phyloP scores from a whole-genome alignment of 2,888 invertebrate genomes.

The Drosophila birchii region DNA sequence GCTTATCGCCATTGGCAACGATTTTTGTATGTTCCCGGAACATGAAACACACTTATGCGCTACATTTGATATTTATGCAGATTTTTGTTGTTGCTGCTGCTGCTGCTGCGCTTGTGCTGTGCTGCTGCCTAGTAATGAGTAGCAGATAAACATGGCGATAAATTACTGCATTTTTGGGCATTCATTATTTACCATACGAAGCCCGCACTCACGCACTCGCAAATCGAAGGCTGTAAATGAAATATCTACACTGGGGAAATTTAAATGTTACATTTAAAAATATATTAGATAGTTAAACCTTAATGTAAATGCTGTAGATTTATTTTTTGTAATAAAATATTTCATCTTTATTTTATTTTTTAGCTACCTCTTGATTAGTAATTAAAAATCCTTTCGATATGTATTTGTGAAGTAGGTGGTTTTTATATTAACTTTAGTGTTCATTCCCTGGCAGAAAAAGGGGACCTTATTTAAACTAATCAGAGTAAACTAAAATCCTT shows the following conservation, averaged over 20 bases:
- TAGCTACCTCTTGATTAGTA: no score
- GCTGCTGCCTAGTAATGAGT: slow-evolving; percentile 47
- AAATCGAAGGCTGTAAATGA: slow-evolving; percentile 31
- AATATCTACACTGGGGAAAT: slow-evolving; percentile 12
- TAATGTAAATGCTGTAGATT: no score
- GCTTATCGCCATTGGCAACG: slow-evolving; percentile 63
- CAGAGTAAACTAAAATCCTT: no score
- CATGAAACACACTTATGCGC: slow-evolving; percentile 21
- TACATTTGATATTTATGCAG: slow-evolving; percentile 62
- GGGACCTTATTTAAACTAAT: no score
- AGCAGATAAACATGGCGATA: slow-evolving; percentile 74
- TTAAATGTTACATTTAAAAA: neutral
- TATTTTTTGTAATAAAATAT: no score
- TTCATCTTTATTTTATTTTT: no score
- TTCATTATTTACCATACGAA: slow-evolving; percentile 62
- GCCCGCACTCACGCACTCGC: slow-evolving; percentile 5
- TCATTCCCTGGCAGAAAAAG: no score
- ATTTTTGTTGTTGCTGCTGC: slow-evolving; percentile 49
- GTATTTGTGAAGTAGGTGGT: no score
- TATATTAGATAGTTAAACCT: no score
- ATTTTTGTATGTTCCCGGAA: slow-evolving; percentile 8
- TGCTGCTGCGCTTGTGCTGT: slow-evolving; percentile 14
- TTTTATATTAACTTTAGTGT: no score
- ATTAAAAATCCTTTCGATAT: no score
- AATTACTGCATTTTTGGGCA: slow-evolving; percentile 73